These are phyloP conservation scores for Hydrozoanthus gracilis DNA, from an alignment of 92 coral and sea anemone species.

Conservation along the genomic window DNA sequence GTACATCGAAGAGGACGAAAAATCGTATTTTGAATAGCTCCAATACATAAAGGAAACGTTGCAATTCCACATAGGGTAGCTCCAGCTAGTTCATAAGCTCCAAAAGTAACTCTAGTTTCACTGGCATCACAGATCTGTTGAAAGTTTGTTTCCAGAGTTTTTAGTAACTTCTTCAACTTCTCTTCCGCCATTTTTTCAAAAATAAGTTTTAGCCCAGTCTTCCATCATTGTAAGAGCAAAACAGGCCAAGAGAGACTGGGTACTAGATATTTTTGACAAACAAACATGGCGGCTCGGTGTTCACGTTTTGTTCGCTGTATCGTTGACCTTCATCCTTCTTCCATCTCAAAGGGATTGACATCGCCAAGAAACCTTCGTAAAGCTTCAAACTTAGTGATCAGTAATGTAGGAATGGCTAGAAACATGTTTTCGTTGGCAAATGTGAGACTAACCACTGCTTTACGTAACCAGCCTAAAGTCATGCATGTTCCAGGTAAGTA, in stretches of 20 bases:
- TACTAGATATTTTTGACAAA: neutral
- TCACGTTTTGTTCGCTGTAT: conserved; percentile 1
- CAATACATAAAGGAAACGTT: conserved; percentile 81
- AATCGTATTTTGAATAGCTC: conserved; percentile 71
- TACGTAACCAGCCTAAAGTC: neutral
- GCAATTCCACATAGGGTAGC: conserved; percentile 64
- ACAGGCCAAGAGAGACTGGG: neutral
- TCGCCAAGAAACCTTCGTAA: neutral
- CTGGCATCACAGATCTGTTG: conserved; percentile 28
- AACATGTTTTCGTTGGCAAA: neutral
- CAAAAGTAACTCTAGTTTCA: conserved; percentile 17
- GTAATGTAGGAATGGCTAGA: neutral
- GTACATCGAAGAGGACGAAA: conserved; percentile 88
- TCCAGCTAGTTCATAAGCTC: conserved; percentile 56
- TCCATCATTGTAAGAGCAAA: no score
- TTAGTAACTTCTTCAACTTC: conserved; percentile 42
- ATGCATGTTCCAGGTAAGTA: conserved; percentile 19
- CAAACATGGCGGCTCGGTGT: conserved; percentile 29
- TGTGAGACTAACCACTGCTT: neutral
- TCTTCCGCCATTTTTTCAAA: conserved; percentile 79
- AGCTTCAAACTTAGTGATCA: neutral
- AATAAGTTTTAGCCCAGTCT: neutral
- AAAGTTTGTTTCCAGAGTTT: conserved; percentile 38
- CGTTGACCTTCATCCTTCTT: neutral
- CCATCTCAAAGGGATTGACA: neutral